A percentile compares a stretch with the other conserved stretches of the same genome.
Evolutionary conservation across 2,797 vertebrate genomes (phyloP).

Genomic region (Halcyon smyrnensis): DNA sequence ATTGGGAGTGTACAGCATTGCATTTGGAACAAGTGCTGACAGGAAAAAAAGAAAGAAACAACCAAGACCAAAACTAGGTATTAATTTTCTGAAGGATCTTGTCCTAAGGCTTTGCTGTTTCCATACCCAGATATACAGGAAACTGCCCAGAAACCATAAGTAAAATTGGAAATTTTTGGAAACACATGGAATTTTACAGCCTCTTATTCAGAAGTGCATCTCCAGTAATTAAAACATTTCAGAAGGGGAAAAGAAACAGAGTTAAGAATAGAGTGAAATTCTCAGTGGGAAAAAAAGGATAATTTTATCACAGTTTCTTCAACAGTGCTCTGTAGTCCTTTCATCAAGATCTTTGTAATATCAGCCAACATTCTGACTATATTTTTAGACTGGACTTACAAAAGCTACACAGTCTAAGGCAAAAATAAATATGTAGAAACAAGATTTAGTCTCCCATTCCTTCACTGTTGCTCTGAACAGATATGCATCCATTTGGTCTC

Average conservation of each 20-base stretch:
- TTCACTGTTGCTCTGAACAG: neutral
- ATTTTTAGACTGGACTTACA: conserved; percentile 11
- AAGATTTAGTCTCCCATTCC: neutral
- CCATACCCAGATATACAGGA: neutral
- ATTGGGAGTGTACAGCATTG: neutral
- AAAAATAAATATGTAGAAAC: neutral
- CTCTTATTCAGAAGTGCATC: neutral
- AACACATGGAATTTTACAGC: neutral
- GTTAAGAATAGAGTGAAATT: conserved; percentile 5
- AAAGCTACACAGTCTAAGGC: neutral
- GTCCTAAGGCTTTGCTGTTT: neutral
- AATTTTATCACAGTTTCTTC: conserved; percentile 15
- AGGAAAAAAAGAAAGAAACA: neutral
- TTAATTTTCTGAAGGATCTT: neutral
- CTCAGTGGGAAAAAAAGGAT: neutral
- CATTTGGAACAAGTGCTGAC: neutral
- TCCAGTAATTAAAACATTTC: neutral
- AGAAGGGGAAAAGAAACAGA: neutral
- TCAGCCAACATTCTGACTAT: conserved; percentile 19
- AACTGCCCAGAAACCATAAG: neutral
- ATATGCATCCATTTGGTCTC: neutral
- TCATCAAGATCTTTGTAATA: conserved; percentile 28
- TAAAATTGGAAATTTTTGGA: neutral
- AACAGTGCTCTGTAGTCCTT: neutral
- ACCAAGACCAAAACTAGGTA: neutral